phyloP scores from a whole-genome alignment of 1,140 invertebrate genomes.

The Himalopsyche phryganea region DNA sequence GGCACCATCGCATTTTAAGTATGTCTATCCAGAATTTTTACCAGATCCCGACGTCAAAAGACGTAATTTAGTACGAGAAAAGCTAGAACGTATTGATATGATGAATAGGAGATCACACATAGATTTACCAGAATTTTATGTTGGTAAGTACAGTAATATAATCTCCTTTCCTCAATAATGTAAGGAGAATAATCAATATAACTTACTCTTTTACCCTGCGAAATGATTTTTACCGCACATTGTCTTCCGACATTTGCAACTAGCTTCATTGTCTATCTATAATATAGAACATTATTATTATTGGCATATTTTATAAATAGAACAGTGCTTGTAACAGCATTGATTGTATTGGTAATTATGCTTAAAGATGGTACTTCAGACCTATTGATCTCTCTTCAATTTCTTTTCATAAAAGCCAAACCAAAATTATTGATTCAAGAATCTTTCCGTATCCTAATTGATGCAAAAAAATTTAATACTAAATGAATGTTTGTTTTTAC shows the following conservation, averaged over 20 bases:
- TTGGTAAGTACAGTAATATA: constrained; percentile 78
- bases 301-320: background rate
- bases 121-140: constrained; percentile 96
- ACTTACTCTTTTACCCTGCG: no score
- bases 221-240: no score
- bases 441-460: no score
- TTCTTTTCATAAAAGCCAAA: background rate
- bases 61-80: constrained; percentile 81
- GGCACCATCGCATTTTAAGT: constrained; percentile 57
- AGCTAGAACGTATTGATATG: constrained; percentile 91
- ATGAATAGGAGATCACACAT: constrained; percentile 75
- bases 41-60: constrained; percentile 77
- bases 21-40: constrained; percentile 91
- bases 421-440: no score
- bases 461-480: no score
- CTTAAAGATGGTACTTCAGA: no score
- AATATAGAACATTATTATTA: background rate
- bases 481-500: no score
- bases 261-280: background rate
- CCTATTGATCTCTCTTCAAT: background rate
- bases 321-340: background rate
- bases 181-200: no score
- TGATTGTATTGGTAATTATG: no score
- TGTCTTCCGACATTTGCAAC: background rate
- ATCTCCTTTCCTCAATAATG: no score